A percentile compares a stretch with the other conserved stretches of the same genome.
These are phyloP conservation scores for Ochotona curzoniae DNA, from an alignment of 2,113 vertebrate genomes.

Conservation along the genomic window DNA sequence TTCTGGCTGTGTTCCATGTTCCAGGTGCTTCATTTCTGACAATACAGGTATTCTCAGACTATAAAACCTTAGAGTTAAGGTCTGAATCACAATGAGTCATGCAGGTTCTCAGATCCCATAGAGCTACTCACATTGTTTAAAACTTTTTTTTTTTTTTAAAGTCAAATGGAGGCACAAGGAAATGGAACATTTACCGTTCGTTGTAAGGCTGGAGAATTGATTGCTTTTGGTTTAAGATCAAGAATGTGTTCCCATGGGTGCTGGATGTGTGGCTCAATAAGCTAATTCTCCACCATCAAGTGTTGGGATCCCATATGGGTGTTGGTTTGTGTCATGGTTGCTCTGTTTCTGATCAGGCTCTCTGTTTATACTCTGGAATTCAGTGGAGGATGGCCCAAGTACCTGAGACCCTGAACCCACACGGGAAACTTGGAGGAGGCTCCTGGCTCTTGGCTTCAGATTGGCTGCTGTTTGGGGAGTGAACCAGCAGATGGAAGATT, in stretches of 20 bases:
- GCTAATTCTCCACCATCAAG: too few species aligned
- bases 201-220: neutral
- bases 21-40: slow-evolving; percentile 2
- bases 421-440: neutral
- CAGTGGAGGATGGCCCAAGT: too few species aligned
- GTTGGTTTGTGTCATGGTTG: too few species aligned
- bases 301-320: too few species aligned
- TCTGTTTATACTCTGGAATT: too few species aligned
- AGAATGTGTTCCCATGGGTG: neutral
- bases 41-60: slow-evolving; percentile 5
- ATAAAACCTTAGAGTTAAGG: neutral
- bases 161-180: neutral
- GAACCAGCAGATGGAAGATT: too few species aligned
- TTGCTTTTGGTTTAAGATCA: slow-evolving; percentile 1
- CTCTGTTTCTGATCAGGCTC: too few species aligned
- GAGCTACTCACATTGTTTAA: neutral
- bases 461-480: too few species aligned
- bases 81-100: slow-evolving; percentile 18
- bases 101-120: neutral
- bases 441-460: too few species aligned
- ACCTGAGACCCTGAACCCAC: too few species aligned
- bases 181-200: neutral
- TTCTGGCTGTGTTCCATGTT: slow-evolving; percentile 14
- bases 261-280: too few species aligned
- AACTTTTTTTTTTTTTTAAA: neutral